These are phyloP conservation scores for Hylaeus volcanicus DNA, from an alignment of 1,140 invertebrate species.

Conservation along the genomic window DNA sequence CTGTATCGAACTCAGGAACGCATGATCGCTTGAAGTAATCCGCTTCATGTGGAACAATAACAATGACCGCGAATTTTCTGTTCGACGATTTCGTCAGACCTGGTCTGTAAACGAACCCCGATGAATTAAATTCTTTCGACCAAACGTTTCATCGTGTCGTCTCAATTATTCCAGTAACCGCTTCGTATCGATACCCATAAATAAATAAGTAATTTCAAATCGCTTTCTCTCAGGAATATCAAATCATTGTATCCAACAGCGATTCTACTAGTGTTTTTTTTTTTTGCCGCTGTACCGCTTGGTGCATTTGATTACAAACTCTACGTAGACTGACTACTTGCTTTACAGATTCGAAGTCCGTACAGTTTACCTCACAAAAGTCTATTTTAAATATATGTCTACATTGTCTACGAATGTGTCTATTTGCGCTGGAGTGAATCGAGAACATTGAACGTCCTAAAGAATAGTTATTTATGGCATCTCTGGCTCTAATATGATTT, in stretches of 20 bases:
- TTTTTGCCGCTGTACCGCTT: not conserved
- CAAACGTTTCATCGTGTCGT: not conserved
- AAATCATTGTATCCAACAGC: not conserved
- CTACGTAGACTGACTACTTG: too few relatives aligned
- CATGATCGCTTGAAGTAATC: conserved; percentile 16
- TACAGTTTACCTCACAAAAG: too few relatives aligned
- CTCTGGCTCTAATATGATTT: too few relatives aligned
- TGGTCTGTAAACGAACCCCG: too few relatives aligned
- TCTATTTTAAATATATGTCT: too few relatives aligned
- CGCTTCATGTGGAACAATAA: not conserved
- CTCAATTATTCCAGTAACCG: not conserved
- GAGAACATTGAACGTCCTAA: too few relatives aligned
- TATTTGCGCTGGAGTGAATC: too few relatives aligned
- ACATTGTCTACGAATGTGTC: too few relatives aligned
- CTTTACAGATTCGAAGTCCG: not conserved
- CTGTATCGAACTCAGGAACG: conserved; percentile 14
- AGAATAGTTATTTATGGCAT: too few relatives aligned
- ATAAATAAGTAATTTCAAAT: not conserved
- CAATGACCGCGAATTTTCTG: not conserved
- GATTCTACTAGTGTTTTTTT: conserved; percentile 16
- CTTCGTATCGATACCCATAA: not conserved
- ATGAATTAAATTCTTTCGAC: not conserved
- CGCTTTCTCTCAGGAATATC: not conserved
- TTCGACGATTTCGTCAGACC: not conserved
- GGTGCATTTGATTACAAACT: not conserved